Conservation (phyloP, 2,797 vertebrate genomes). For the Pogoniulus pusillus region DNA sequence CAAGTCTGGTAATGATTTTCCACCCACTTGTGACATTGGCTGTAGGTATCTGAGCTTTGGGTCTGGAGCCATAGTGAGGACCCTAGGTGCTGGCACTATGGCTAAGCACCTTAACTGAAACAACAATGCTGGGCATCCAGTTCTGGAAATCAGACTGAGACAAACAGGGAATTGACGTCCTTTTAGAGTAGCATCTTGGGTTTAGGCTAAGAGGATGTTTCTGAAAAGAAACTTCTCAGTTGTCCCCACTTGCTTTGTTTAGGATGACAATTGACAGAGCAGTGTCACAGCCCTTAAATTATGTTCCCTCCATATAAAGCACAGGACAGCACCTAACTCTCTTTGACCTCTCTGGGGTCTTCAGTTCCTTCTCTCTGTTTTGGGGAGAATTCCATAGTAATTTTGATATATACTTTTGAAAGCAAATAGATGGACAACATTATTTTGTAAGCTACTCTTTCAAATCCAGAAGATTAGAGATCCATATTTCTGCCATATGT, state of each 20-base stretch:
- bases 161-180: not conserved
- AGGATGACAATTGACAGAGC: not conserved
- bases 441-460: not conserved
- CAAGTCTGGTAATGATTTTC: not conserved
- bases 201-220: not conserved
- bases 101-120: not conserved
- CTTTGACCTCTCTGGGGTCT: not conserved
- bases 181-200: not conserved
- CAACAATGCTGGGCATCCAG: fast-evolving
- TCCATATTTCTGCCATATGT: not conserved
- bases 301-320: not conserved
- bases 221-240: not conserved
- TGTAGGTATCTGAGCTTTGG: not conserved
- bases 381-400: not conserved
- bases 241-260: not conserved
- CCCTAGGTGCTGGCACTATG: not conserved
- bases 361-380: not conserved
- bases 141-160: not conserved
- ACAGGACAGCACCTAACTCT: not conserved
- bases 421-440: not conserved
- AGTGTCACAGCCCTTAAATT: not conserved
- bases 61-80: not conserved
- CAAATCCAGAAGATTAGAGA: not conserved
- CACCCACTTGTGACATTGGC: not conserved
- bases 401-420: fast-evolving